Base-by-base conservation (phyloP, 92 coral and sea anemone genomes). In the Pocillopora grandis region DNA sequence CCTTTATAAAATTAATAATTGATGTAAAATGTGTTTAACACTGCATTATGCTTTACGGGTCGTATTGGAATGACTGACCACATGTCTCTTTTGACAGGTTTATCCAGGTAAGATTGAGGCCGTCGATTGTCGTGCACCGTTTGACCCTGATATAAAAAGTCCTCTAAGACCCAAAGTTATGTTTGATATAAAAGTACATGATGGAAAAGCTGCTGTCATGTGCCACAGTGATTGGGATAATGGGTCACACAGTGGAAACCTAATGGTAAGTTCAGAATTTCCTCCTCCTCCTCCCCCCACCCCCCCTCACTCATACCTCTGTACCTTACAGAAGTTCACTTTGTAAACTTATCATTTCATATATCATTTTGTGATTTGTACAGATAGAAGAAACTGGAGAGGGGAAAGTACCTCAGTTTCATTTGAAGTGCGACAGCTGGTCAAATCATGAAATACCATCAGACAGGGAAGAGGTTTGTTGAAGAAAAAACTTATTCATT, bases 21-120 rank as follows among this genome's bases (percentile, higher is more conserved):
- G 52, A 3, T 42, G 5, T 42, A 42, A 42, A 42, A 42, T 42
- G 0, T 42, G 52, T 42, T 42, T 3, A 42, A 42, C 8, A 42
- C 52, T 42, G 52, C 52, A 42, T 42, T 7, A 42, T 42, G 8
- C 4, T 42, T 3, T 42, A 3, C 8, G 4, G 8, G 52, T 42
- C 52, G 0, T 7, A 42, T 42, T 7, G 48, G 33, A 68, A 4
- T 35, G 16, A 68, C 37, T 68, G 31, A 0, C 6, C 14, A 19
- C 37, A 20, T 36, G 14, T 74, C 17, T 78, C 37, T 13, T 5
- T 42, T 75, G 10, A 11, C 67, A 93, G 96, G 81, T 77, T 72
- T 82, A 77, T 37, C 84, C 76, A 74, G 96, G 96, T 42, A 79
- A 62, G 64, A 81, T 93, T 63, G 84, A 91, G 52, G 94, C 92